phyloP scores from a whole-genome alignment of 2,888 invertebrate species.

The Geophilus truncorum region DNA sequence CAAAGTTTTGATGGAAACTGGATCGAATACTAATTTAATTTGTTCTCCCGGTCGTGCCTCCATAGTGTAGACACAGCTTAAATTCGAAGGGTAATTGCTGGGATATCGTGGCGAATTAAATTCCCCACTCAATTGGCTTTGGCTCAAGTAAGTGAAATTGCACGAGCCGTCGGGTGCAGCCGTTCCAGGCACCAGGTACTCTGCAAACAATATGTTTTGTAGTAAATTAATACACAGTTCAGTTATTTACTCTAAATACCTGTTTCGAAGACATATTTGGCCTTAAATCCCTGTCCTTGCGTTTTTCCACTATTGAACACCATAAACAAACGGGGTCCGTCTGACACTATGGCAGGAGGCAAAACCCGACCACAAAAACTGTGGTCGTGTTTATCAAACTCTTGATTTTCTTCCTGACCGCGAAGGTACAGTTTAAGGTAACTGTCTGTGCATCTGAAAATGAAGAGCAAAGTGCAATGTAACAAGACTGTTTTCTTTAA shows the following conservation, averaged over 20 bases:
- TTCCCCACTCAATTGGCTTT: slow-evolving; percentile 79
- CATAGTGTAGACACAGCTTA: slow-evolving; percentile 89
- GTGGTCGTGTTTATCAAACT: slow-evolving; percentile 77
- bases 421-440: slow-evolving; percentile 85
- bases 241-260: too few relatives aligned
- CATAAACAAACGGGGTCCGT: slow-evolving; percentile 88
- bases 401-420: slow-evolving; percentile 85
- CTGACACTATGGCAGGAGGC: slow-evolving; percentile 74
- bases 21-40: slow-evolving; percentile 83
- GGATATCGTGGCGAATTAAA: slow-evolving; percentile 96
- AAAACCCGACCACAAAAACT: slow-evolving; percentile 81
- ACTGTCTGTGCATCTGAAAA: slow-evolving; percentile 75
- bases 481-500: too few relatives aligned
- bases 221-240: too few relatives aligned
- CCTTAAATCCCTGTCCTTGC: slow-evolving; percentile 86
- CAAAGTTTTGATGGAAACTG: slow-evolving; percentile 77
- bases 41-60: slow-evolving; percentile 72
- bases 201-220: slow-evolving; percentile 59
- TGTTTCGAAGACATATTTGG: slow-evolving; percentile 76
- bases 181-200: slow-evolving; percentile 90
- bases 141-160: slow-evolving; percentile 83
- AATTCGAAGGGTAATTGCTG: slow-evolving; percentile 91
- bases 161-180: slow-evolving; percentile 86
- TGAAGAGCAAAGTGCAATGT: slow-evolving; percentile 21
- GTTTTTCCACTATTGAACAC: slow-evolving; percentile 90